Evolutionary conservation across 2,888 invertebrate genomes (phyloP), one percentile per base, ranked within the genome.

Genomic region (Eristalis tenax): DNA sequence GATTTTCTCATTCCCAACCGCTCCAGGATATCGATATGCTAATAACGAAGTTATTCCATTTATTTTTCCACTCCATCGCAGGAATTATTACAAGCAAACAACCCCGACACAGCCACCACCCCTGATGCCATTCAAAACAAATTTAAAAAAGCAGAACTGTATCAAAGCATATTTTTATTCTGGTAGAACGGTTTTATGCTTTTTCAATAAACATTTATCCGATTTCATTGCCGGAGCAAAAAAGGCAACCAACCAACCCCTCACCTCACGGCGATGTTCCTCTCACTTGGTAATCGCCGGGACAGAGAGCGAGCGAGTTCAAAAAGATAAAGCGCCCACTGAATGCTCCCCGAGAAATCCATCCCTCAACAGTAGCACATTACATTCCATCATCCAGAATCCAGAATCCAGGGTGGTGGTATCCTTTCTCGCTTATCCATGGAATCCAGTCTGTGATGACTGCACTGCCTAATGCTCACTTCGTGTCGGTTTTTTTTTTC

Each of bases 111-210:
- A 69, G 69, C 40, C 63, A 63, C 32, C 43, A 61, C 64, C 86
- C 74, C 70, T 68, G 71, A 79, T 83, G 65, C 81, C 88, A 84
- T 88, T 88, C 64, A 84, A 83, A 87, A 83, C 83, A 83, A 87
- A 87, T 80, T 87, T 87, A 75, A 78, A 82, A 79, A 83, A 87
- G 57, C 77, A 83, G 73, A 88, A 92, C 91, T 91, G 92, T 93
- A 93, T 93, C 93, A 93, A 92, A 92, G 92, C 93, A 93, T 93
- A 93, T 93, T 93, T 92, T 92, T 91, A 91, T 93, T 93, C 93
- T 93, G 92, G 92, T 93, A 92, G 93, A 93, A 92, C 92, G 92
- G 92, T 93, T 93, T 93, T 92, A 93, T 93, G 92, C 92, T 91
- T 93, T 93, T 93, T 93, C 93, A 93, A 93, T 93, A 93, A 93